Percentiles rank a stretch among this genome's conserved stretches.
Conservation (phyloP, 1,140 invertebrate genomes). For the Drosophila kurseongensis region DNA sequence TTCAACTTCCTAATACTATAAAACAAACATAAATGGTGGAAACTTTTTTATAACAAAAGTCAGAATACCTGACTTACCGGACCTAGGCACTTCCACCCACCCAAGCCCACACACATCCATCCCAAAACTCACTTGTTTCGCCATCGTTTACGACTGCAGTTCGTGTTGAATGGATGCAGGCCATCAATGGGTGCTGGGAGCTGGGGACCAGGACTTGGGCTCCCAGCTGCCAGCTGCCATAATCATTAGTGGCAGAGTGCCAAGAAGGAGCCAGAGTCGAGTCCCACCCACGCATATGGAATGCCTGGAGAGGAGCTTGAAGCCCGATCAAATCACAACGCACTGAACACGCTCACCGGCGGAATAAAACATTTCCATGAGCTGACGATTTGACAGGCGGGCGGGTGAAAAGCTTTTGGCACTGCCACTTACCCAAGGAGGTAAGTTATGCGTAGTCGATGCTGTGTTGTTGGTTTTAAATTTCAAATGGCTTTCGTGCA, state of each 20-base stretch:
- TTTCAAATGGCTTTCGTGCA: slow-evolving; percentile 58
- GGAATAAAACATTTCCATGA: slow-evolving; percentile 55
- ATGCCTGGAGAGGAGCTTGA: neutral
- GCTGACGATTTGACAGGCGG: slow-evolving; percentile 63
- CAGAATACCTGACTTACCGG: neutral
- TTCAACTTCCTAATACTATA: neutral
- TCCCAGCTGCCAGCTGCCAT: slow-evolving; percentile 40
- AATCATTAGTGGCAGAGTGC: slow-evolving; percentile 56
- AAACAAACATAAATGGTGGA: slow-evolving; percentile 2
- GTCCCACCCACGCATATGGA: slow-evolving; percentile 18
- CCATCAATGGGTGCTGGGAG: slow-evolving; percentile 3
- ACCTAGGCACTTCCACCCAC: too few relatives aligned
- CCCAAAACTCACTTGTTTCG: slow-evolving; percentile 31
- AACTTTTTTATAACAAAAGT: slow-evolving; percentile 1
- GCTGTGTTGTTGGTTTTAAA: slow-evolving; percentile 57
- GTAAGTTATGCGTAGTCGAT: slow-evolving; percentile 71
- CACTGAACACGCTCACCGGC: slow-evolving; percentile 24
- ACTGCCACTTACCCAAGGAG: slow-evolving; percentile 44
- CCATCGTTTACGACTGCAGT: neutral
- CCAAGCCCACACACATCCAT: slow-evolving; percentile 1
- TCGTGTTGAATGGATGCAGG: slow-evolving; percentile 2
- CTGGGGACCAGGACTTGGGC: slow-evolving; percentile 28
- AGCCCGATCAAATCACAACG: slow-evolving; percentile 24
- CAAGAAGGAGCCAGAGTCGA: slow-evolving; percentile 15
- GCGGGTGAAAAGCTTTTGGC: slow-evolving; percentile 47